Evolutionary conservation across 1,140 invertebrate genomes (phyloP).

Genomic region (Diorhabda carinulata): DNA sequence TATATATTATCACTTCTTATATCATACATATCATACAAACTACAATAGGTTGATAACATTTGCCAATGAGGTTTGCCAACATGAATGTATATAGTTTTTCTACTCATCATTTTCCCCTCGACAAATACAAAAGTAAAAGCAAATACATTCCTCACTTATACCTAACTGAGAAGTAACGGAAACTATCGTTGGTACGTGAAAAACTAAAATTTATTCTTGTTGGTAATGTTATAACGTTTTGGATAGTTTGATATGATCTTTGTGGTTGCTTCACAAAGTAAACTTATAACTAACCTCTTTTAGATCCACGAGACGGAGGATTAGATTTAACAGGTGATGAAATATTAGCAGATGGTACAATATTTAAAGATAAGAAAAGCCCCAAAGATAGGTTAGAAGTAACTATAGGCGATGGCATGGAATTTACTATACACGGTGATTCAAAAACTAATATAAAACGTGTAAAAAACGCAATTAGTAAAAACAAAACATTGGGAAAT

Average conservation of each 20-base stretch:
- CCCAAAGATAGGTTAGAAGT: slow-evolving; percentile 83
- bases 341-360: slow-evolving; percentile 75
- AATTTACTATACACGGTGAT: slow-evolving; percentile 80
- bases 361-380: slow-evolving; percentile 81
- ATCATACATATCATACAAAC: neutral
- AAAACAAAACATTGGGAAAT: slow-evolving; percentile 46
- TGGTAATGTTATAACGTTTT: neutral
- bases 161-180: too few relatives aligned
- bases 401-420: slow-evolving; percentile 85
- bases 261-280: neutral
- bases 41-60: neutral
- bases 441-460: slow-evolving; percentile 42
- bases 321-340: slow-evolving; percentile 65
- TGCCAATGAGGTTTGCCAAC: too few relatives aligned
- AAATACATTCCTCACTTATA: too few relatives aligned
- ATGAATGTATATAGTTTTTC: too few relatives aligned
- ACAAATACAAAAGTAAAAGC: too few relatives aligned
- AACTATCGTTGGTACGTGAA: neutral
- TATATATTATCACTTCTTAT: neutral
- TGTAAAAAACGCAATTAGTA: slow-evolving; percentile 44
- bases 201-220: neutral
- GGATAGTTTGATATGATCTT: neutral
- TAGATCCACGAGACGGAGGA: slow-evolving; percentile 46
- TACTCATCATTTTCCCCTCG: too few relatives aligned
- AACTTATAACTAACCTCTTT: slow-evolving; percentile 19